Evolutionary conservation across 2,888 invertebrate genomes (phyloP).

Genomic region (Neoascia interrupta): DNA sequence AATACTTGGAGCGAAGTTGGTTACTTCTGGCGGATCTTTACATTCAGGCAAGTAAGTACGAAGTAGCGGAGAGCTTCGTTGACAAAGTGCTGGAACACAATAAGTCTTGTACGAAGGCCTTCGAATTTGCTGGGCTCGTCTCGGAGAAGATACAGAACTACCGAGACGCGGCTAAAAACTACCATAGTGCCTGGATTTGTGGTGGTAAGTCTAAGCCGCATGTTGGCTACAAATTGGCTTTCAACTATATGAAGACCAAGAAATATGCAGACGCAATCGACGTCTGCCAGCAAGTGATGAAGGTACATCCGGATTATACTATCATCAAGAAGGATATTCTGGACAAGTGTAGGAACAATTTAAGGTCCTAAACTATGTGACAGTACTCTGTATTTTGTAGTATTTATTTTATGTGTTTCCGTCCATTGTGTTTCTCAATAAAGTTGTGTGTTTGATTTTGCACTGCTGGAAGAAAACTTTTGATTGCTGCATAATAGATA

Average conservation of each 20-base stretch:
- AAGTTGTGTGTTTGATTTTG: slow-evolving; percentile 10
- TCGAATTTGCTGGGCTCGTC: slow-evolving; percentile 90
- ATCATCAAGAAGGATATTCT: slow-evolving; percentile 95
- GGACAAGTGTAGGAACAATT: slow-evolving; percentile 91
- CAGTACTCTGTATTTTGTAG: background rate
- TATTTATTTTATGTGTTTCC: slow-evolving; percentile 18
- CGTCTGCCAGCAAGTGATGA: slow-evolving; percentile 90
- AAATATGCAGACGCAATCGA: slow-evolving; percentile 94
- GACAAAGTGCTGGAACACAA: slow-evolving; percentile 89
- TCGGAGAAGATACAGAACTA: slow-evolving; percentile 96
- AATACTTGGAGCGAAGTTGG: slow-evolving; percentile 97
- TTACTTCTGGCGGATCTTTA: slow-evolving; percentile 94
- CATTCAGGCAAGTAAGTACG: slow-evolving; percentile 89
- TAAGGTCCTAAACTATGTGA: slow-evolving; percentile 82
- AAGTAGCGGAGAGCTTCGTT: slow-evolving; percentile 91
- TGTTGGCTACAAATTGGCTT: slow-evolving; percentile 95
- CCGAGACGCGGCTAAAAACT: slow-evolving; percentile 90
- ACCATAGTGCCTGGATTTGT: slow-evolving; percentile 91
- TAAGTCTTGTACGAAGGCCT: slow-evolving; percentile 93
- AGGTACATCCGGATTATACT: slow-evolving; percentile 91
- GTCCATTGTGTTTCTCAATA: slow-evolving; percentile 30
- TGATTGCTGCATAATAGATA: too few relatives aligned
- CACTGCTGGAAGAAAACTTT: slow-evolving; percentile 4
- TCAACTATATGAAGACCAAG: slow-evolving; percentile 94
- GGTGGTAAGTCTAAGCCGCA: slow-evolving; percentile 90